phyloP scores from a whole-genome alignment of 1,140 invertebrate genomes.

The Cyclina sinensis region DNA sequence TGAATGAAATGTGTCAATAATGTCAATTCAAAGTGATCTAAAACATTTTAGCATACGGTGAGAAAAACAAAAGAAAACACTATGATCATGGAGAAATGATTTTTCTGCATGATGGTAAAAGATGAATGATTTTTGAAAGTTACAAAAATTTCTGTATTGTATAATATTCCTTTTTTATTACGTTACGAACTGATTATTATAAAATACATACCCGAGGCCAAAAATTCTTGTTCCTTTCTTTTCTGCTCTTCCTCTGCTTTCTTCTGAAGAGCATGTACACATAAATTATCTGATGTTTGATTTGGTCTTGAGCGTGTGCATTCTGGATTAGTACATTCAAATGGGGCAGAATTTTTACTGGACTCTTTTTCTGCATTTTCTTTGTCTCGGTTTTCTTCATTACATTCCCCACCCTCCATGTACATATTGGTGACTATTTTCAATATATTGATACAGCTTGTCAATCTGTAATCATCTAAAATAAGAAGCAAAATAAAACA shows the following conservation, averaged over 20 bases:
- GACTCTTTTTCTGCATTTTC: conserved; percentile 33
- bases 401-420: conserved; percentile 83
- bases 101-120: too few relatives aligned
- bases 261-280: conserved; percentile 73
- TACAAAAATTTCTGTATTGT: too few relatives aligned
- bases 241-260: conserved; percentile 65
- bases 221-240: conserved; percentile 51
- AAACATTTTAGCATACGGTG: too few relatives aligned
- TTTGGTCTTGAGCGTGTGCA: conserved; percentile 76
- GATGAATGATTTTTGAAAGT: too few relatives aligned
- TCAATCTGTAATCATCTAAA: conserved; percentile 94
- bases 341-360: not conserved
- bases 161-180: too few relatives aligned
- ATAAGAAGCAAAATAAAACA: conserved; percentile 39
- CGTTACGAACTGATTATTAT: too few relatives aligned
- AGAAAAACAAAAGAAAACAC: too few relatives aligned
- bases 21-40: too few relatives aligned
- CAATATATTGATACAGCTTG: conserved; percentile 94
- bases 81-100: too few relatives aligned
- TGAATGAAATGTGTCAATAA: too few relatives aligned
- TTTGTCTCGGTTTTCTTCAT: conserved; percentile 74
- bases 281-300: conserved; percentile 72
- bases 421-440: conserved; percentile 88
- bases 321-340: conserved; percentile 78
- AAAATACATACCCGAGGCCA: conserved; percentile 19